Evolutionary conservation across 2,888 invertebrate species (phyloP).

Genomic region (Rugalucina vietnamica): DNA sequence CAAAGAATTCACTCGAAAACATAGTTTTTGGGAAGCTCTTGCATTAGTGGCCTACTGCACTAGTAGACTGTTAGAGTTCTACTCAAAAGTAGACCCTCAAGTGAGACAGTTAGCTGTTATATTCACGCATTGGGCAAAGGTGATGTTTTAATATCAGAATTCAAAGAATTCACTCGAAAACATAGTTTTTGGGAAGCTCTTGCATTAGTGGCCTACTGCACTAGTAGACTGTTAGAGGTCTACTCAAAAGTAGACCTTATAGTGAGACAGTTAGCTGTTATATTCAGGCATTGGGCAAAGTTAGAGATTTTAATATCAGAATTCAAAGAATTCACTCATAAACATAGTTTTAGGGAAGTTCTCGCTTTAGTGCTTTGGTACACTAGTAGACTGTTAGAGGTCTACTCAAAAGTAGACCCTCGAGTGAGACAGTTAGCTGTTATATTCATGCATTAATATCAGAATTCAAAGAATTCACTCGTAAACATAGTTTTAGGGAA

Average conservation of each 20-base stretch:
- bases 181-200: not conserved
- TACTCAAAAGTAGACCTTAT: not conserved
- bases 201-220: not conserved
- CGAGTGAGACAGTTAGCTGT: conserved; percentile 84
- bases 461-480: not conserved
- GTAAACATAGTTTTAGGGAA: not conserved
- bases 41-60: conserved; percentile 85
- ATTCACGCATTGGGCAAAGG: conserved; percentile 84
- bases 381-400: conserved; percentile 85
- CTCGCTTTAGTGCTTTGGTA: too few relatives aligned
- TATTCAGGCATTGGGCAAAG: not conserved
- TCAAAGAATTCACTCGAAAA: not conserved
- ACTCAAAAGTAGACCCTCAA: conserved; percentile 85
- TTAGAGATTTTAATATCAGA: not conserved
- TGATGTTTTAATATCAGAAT: conserved; percentile 72
- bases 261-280: not conserved
- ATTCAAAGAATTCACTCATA: not conserved
- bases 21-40: not conserved
- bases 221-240: not conserved
- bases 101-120: conserved; percentile 84
- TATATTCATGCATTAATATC: conserved; percentile 80
- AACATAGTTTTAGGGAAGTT: not conserved
- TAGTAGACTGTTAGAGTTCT: conserved; percentile 85
- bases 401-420: conserved; percentile 85
- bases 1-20: not conserved